phyloP scores from a whole-genome alignment of 1,140 invertebrate genomes.

The Sitophilus oryzae region DNA sequence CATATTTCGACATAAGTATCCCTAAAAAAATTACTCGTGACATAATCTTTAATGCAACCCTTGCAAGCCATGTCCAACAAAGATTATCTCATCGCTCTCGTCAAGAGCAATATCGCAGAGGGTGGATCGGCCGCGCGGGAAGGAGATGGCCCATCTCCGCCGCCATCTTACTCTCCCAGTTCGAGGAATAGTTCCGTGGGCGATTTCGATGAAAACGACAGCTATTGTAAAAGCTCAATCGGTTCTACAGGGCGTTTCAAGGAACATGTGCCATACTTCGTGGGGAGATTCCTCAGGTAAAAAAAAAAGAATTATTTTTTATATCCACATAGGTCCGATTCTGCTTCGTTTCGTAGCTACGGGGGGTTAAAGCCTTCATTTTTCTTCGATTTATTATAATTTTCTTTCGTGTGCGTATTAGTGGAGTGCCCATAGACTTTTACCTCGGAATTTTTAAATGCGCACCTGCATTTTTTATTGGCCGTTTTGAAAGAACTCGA shows the following conservation, averaged over 20 bases:
- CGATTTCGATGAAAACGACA: conserved; percentile 16
- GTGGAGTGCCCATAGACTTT: no score
- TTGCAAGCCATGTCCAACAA: neutral
- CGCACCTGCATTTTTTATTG: no score
- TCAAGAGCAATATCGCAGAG: conserved; percentile 26
- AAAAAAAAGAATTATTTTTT: no score
- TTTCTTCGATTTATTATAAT: no score
- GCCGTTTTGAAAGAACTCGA: no score
- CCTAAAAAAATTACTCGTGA: conserved; percentile 3
- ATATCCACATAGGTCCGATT: no score
- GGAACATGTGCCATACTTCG: neutral
- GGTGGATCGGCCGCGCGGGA: neutral
- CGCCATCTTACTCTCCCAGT: conserved; percentile 16
- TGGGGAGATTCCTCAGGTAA: no score
- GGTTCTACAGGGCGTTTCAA: neutral
- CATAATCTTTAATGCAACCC: conserved; percentile 4
- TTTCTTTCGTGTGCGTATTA: no score
- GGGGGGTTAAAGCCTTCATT: no score
- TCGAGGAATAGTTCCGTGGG: conserved; percentile 21
- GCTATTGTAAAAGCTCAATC: no score
- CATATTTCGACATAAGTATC: conserved; percentile 2
- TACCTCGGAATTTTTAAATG: no score
- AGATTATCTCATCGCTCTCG: conserved; percentile 26
- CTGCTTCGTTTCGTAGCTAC: no score
- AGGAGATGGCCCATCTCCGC: conserved; percentile 7